Evolutionary conservation across 2,888 invertebrate species (phyloP), one percentile per base, ranked within the genome.

Genomic region (Diaperis boleti): DNA sequence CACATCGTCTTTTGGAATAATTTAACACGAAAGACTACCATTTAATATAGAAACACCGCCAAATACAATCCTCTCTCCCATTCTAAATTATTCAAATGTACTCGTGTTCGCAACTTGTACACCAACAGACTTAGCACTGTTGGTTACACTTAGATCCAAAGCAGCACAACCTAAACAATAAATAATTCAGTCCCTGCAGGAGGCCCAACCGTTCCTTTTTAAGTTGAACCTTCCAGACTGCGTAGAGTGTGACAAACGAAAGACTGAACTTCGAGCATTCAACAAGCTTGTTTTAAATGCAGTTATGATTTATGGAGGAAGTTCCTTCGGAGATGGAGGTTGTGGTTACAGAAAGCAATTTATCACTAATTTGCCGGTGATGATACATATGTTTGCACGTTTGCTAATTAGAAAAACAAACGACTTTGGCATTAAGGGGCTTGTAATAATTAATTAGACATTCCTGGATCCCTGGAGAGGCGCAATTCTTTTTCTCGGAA

Each of bases 41-140:
- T 13, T 52, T 52, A 52, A 39, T 49, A 52, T 20, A 35, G 37
- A 22, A n/a, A n/a, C n/a, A n/a, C n/a, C 17, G 52, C 22, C 37
- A 52, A 52, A 37, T 52, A 39, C 17, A 52, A 54, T 4, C 39
- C 54, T 18, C 7, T 41, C 52, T 37, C 13, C 22, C 14, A 52
- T 31, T 42, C n/a, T 54, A 54, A 54, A 54, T 54, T 54, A 52
- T 39, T 52, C 52, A 52, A 26, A 52, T 22, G 22, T 35, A 37
- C 29, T 7, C 41, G 42, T 31, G 41, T 41, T 54, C 42, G 54
- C 42, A 42, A 7, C 13, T 29, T 7, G 11, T 10, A 11, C 31
- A 54, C 42, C 31, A 29, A 54, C 17, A 37, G 14, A 13, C 20
- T 7, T 7, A 15, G n/a, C 2, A 1, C 15, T 42, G 22, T 8